Base-by-base conservation (phyloP, 2,888 invertebrate species). In the Ennomos erosarius region DNA sequence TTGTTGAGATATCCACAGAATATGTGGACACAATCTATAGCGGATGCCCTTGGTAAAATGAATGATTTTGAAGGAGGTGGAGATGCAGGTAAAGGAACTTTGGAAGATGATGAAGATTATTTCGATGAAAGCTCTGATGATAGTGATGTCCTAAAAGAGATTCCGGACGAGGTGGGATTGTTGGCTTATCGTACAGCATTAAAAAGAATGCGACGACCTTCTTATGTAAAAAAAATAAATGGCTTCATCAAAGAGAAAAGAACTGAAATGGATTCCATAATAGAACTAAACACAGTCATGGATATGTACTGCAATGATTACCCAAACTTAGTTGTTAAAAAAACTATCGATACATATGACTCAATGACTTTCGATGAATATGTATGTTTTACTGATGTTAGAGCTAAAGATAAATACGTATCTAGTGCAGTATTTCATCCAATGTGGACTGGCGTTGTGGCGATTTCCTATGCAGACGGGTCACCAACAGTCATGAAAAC, bases 401-500 rank as follows among this genome's bases (percentile, higher is more conserved):
- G 94, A 73, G 95, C 95, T 60, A 94, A 94, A 76, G 93, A 94
- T 61, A 95, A 95, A 69, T 94, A 93, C 78, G 94, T 97, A 39
- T 93, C 94, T 8, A 89, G 93, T 61, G 89, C 94, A 10, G 90
- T 91, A 61, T 97, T 96, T 94, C 96, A 96, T 85, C 96, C 95
- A 0, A 92, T 94, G 81, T 93, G 95, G 92, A 93, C 95, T 0
- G 96, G 96, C 0, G 91, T 95, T 9, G 92, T 95, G 2, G 95
- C 94, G 0, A 93, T 94, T 36, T 90, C 94, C n/a, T 97, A 96
- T 71, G 90, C 94, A 0, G 94, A 95, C 68, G 89, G 82, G 38
- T 93, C 94, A 0, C 90, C 93, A 1, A 88, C 90, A 35, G 85
- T 85, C 38, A 87, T 91, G 77, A 93, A 88, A 71, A 78, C 72